Conservation (phyloP, 1,140 invertebrate species). For the Drosophila repleta region DNA sequence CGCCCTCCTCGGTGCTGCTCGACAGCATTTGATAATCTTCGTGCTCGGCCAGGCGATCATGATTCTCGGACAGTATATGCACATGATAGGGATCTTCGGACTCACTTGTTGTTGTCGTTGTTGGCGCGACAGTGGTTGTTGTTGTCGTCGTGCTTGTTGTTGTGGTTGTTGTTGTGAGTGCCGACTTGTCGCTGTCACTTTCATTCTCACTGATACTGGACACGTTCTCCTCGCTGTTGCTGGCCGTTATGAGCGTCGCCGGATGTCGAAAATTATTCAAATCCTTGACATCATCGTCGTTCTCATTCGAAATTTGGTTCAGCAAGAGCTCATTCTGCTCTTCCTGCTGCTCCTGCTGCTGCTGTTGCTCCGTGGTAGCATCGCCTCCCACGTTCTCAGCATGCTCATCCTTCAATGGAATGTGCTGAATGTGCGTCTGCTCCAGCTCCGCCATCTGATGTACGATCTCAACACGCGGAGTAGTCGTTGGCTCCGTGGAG, state of each 20-base stretch:
- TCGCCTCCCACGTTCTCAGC: slow-evolving; percentile 52
- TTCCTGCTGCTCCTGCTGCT: slow-evolving; percentile 42
- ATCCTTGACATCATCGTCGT: slow-evolving; percentile 76
- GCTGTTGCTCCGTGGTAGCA: slow-evolving; percentile 60
- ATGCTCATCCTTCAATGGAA: slow-evolving; percentile 65
- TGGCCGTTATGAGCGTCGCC: slow-evolving; percentile 79
- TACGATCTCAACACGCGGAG: slow-evolving; percentile 54
- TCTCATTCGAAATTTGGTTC: slow-evolving; percentile 76
- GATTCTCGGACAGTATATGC: slow-evolving; percentile 82
- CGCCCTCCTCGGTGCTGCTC: slow-evolving; percentile 69
- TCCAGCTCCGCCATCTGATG: slow-evolving; percentile 44
- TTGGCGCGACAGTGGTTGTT: slow-evolving; percentile 30
- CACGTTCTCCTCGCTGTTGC: slow-evolving; percentile 71
- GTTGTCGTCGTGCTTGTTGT: slow-evolving; percentile 15
- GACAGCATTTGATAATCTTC: slow-evolving; percentile 83
- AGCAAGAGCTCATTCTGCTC: slow-evolving; percentile 61
- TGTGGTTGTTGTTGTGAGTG: slow-evolving; percentile 29
- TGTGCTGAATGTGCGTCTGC: slow-evolving; percentile 68
- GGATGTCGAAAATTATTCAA: slow-evolving; percentile 82
- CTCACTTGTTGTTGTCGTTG: slow-evolving; percentile 37
- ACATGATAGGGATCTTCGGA: slow-evolving; percentile 82
- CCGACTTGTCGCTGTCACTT: slow-evolving; percentile 57
- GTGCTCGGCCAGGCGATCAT: slow-evolving; percentile 82
- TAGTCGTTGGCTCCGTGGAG: slow-evolving; percentile 79
- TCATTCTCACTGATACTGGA: slow-evolving; percentile 59